A percentile compares a stretch with the other conserved stretches of the same genome.
Evolutionary conservation across 2,113 vertebrate genomes (phyloP).

Genomic region (Aplodontia rufa): DNA sequence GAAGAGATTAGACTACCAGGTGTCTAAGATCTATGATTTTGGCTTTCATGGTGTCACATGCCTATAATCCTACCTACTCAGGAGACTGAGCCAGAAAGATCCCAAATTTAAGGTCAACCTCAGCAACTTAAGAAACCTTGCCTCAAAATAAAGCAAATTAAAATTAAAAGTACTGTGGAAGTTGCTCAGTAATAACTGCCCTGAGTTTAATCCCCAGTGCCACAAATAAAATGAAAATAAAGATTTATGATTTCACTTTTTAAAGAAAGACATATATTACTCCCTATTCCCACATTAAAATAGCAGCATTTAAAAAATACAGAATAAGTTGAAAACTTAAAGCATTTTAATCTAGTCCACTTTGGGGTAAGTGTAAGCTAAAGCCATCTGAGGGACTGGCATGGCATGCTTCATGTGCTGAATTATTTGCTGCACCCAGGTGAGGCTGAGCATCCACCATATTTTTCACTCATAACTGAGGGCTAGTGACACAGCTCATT

Average conservation of each 20-base stretch:
- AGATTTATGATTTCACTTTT: not conserved
- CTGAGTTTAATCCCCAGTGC: too few relatives aligned
- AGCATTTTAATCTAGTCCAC: not conserved
- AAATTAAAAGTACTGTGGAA: too few relatives aligned
- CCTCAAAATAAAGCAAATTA: too few relatives aligned
- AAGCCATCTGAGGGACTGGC: not conserved
- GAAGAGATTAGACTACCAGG: not conserved
- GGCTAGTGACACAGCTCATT: constrained; percentile 61
- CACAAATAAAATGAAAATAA: not conserved
- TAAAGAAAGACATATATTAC: not conserved
- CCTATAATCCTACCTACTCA: too few relatives aligned
- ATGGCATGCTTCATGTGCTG: not conserved
- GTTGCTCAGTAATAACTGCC: too few relatives aligned
- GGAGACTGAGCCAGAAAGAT: too few relatives aligned
- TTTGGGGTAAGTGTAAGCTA: not conserved
- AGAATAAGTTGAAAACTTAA: not conserved
- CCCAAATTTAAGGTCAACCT: too few relatives aligned
- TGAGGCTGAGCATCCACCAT: not conserved
- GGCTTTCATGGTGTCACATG: too few relatives aligned
- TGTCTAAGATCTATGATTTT: too few relatives aligned
- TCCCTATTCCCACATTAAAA: not conserved
- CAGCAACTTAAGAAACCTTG: too few relatives aligned
- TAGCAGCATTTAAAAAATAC: not conserved
- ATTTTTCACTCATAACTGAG: constrained; percentile 60
- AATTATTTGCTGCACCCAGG: constrained; percentile 22